phyloP scores from a whole-genome alignment of 2,113 vertebrate genomes.

The Ancistrus triradiatus region DNA sequence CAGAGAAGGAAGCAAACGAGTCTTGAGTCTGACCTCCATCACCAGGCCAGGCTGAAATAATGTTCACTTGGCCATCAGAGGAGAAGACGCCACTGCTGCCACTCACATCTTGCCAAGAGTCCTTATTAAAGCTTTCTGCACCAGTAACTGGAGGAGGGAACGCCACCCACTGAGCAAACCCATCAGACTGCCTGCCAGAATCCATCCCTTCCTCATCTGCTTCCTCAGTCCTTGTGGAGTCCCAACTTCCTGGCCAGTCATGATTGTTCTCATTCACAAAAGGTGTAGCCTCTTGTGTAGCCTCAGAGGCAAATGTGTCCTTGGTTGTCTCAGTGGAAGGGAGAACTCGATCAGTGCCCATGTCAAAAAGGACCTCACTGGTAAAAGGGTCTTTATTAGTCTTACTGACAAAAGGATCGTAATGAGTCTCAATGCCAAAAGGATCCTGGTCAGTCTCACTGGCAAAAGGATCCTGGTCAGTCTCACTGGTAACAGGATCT shows the following conservation, averaged over 20 bases:
- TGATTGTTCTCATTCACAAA: slow-evolving; percentile 1
- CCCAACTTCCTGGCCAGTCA: slow-evolving; percentile 31
- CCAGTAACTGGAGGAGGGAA: slow-evolving; percentile 52
- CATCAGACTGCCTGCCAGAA: slow-evolving; percentile 58
- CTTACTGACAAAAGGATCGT: neutral
- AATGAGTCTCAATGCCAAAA: neutral
- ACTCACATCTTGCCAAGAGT: slow-evolving; percentile 61
- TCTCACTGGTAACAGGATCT: neutral
- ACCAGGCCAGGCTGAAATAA: slow-evolving; percentile 50
- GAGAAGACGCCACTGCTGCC: slow-evolving; percentile 56
- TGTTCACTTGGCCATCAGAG: slow-evolving; percentile 54
- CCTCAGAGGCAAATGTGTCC: neutral
- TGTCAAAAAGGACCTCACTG: neutral
- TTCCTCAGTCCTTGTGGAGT: slow-evolving; percentile 17
- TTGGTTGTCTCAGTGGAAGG: neutral
- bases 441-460: neutral
- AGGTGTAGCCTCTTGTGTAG: neutral
- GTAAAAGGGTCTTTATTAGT: neutral
- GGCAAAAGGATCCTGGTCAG: neutral
- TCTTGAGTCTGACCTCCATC: slow-evolving; percentile 52
- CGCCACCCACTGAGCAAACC: slow-evolving; percentile 62
- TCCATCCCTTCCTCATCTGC: slow-evolving; percentile 46
- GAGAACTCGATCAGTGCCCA: neutral
- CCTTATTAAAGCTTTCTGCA: slow-evolving; percentile 50
- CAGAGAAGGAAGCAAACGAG: slow-evolving; percentile 28